Evolutionary conservation across 2,888 invertebrate genomes (phyloP), one percentile per base, ranked within the genome.

Genomic region (Himalopsyche japonica): DNA sequence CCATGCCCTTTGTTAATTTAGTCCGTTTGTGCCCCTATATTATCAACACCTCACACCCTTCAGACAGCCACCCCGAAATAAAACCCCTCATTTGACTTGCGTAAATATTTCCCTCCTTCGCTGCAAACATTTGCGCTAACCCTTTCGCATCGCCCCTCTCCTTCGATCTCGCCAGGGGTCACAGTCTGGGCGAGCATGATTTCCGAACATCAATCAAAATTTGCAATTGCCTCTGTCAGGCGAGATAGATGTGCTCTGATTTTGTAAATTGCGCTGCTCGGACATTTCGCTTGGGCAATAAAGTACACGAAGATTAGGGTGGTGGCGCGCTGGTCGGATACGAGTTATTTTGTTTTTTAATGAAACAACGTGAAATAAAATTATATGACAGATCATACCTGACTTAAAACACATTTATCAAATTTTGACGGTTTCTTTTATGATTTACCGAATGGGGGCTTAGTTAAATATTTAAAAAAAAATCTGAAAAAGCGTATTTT

Each of bases 21-120:
- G 5, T 2, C 10, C 57, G n/a, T 20, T 20, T 57, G 57, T 57
- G 20, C 8, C 20, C 10, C 20, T 7, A 20, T 20, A 20, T 57
- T 57, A 57, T 57, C 57, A 57, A 57, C 57, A 57, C 57, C 57
- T 57, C 57, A 57, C 57, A 57, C 57, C 57, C n/a, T 57, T 20
- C 57, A 57, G 57, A 20, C 57, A 57, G 57, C 57, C 57, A n/a
- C 57, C 57, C 57, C 57, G 20, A n/a, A 57, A 57, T 57, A 57
- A 30, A 76, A 76, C 76, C 80, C 80, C 80, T 64, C 57, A 57
- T 57, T 57, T 57, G 57, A 57, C n/a, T 84, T 80, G 70, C 82
- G 82, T 79, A 82, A 82, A 84, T 84, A 84, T 84, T 82, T 81
- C 82, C 32, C 79, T 84, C 20, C 76, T 70, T 24, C 79, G 82